phyloP scores from a whole-genome alignment of 2,113 vertebrate genomes.

The Coryphaenoides rupestris region DNA sequence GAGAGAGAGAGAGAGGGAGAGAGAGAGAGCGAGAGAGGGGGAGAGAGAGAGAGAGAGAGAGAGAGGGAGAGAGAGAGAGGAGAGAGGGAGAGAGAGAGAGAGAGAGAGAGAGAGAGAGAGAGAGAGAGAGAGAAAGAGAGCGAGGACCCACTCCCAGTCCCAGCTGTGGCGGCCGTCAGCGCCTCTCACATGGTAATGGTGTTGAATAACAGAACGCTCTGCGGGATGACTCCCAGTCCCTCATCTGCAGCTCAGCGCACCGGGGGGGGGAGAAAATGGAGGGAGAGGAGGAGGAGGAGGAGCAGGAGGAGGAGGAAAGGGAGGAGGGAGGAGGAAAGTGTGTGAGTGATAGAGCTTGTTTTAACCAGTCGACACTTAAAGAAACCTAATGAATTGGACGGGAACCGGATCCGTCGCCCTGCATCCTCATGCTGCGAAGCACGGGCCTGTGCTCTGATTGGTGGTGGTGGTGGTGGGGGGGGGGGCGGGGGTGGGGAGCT shows the following conservation, averaged over 20 bases:
- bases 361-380: slow-evolving; percentile 76
- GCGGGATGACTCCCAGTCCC: slow-evolving; percentile 56
- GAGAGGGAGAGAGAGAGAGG: no score
- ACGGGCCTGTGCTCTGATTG: slow-evolving; percentile 51
- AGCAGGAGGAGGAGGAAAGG: background rate
- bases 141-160: slow-evolving; percentile 69
- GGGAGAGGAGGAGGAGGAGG: background rate
- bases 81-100: no score
- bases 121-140: slow-evolving; percentile 29
- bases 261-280: background rate
- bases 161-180: slow-evolving; percentile 68
- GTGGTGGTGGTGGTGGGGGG: slow-evolving; percentile 22
- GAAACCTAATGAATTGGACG: slow-evolving; percentile 68
- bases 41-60: no score
- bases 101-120: slow-evolving; percentile 39
- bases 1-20: slow-evolving; percentile 3
- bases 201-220: slow-evolving; percentile 68
- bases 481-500: background rate
- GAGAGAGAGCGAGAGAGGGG: slow-evolving; percentile 37
- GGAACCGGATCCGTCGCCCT: slow-evolving; percentile 50
- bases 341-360: slow-evolving; percentile 41
- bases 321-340: background rate
- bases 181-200: slow-evolving; percentile 69
- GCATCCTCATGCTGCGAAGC: slow-evolving; percentile 59
- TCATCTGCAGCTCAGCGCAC: slow-evolving; percentile 31